phyloP scores from a whole-genome alignment of 2,797 vertebrate species.

The Morelia viridis region DNA sequence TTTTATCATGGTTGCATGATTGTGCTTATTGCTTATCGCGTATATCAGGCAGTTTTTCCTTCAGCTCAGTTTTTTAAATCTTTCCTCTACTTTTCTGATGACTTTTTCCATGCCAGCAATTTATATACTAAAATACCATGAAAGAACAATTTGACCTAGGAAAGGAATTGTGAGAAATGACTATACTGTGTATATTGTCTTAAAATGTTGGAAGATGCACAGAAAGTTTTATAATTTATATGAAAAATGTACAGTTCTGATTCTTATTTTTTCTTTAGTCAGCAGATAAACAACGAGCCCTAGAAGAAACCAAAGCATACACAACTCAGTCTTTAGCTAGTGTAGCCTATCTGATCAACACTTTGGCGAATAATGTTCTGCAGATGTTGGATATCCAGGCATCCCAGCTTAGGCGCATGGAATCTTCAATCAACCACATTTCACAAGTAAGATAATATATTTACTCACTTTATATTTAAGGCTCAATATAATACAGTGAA shows the following conservation, averaged over 20 bases:
- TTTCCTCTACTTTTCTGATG: background rate
- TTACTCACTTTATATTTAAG: slow-evolving; percentile 4
- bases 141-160: background rate
- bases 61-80: background rate
- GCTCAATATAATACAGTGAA: background rate
- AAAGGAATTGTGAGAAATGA: background rate
- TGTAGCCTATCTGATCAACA: slow-evolving; percentile 98
- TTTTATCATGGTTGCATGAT: background rate
- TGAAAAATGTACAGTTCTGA: slow-evolving; percentile 10
- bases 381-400: slow-evolving; percentile 99
- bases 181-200: background rate
- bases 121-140: background rate
- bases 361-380: slow-evolving; percentile 97
- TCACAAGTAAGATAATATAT: slow-evolving; percentile 83
- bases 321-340: slow-evolving; percentile 97
- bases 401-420: slow-evolving; percentile 95
- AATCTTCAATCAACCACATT: slow-evolving; percentile 98
- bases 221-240: background rate
- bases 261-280: slow-evolving; percentile 74
- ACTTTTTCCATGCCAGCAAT: background rate
- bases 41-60: background rate
- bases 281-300: slow-evolving; percentile 92
- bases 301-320: slow-evolving; percentile 99
- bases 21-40: too few species aligned
- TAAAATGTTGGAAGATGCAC: background rate